phyloP scores from a whole-genome alignment of 2,113 vertebrate species.

The Pollimyrus isidori region DNA sequence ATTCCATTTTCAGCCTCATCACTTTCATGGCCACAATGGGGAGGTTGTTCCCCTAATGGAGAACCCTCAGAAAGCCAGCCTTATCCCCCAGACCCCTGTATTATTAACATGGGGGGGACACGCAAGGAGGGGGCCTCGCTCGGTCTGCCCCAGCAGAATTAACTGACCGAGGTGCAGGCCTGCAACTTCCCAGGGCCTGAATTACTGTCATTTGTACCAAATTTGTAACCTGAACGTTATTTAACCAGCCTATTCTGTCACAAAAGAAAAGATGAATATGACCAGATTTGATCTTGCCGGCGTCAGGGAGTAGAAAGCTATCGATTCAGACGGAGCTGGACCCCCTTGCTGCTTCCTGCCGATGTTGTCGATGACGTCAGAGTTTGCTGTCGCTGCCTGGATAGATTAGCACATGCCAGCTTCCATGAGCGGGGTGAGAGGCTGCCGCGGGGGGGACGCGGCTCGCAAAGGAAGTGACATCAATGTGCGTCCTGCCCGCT shows the following conservation, averaged over 20 bases:
- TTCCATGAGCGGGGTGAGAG: background rate
- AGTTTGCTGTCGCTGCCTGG: background rate
- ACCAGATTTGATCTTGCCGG: constrained; percentile 45
- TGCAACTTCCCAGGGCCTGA: constrained; percentile 59
- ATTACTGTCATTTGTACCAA: constrained; percentile 73
- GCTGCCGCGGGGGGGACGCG: background rate
- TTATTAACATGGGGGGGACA: constrained; percentile 65
- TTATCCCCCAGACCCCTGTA: constrained; percentile 61
- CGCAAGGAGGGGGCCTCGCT: background rate
- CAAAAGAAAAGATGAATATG: constrained; percentile 47
- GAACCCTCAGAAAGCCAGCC: constrained; percentile 62
- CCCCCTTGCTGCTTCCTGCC: background rate
- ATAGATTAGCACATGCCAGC: background rate
- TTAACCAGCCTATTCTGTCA: constrained; percentile 39
- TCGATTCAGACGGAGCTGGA: background rate
- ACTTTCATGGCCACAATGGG: constrained; percentile 69
- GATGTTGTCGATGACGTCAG: background rate
- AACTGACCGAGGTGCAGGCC: constrained; percentile 28
- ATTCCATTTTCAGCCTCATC: constrained; percentile 70
- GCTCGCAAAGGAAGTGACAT: background rate
- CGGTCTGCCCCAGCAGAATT: background rate
- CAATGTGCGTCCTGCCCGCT: background rate
- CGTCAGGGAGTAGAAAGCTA: constrained; percentile 27
- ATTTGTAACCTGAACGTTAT: constrained; percentile 66
- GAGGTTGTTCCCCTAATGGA: constrained; percentile 77